Conservation (phyloP, 2,113 vertebrate species). For the Ptilorrhoa leucosticta region DNA sequence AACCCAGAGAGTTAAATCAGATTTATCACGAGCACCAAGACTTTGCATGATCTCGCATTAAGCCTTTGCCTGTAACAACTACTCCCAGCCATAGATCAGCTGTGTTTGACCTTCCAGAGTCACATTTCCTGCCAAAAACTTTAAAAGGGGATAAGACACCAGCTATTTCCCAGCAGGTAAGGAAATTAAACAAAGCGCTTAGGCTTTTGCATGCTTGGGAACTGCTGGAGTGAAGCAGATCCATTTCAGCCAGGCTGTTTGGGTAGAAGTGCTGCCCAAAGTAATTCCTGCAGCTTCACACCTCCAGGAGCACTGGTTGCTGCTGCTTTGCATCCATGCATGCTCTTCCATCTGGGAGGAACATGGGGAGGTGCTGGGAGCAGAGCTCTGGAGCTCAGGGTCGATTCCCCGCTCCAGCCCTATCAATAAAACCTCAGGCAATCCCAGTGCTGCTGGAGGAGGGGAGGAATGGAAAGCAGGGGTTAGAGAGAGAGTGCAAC, state of each 20-base stretch:
- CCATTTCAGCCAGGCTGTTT: background rate
- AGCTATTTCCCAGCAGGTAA: slow-evolving; percentile 25
- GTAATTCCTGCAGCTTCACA: background rate
- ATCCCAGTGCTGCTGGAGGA: background rate
- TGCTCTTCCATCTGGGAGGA: background rate
- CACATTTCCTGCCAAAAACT: slow-evolving; percentile 21
- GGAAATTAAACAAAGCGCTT: background rate
- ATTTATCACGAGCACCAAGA: background rate
- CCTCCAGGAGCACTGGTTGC: background rate
- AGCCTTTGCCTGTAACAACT: background rate
- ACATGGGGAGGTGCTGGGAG: background rate
- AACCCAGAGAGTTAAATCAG: background rate
- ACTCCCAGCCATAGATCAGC: background rate
- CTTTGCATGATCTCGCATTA: background rate
- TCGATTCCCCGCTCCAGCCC: background rate
- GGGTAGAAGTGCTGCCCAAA: background rate
- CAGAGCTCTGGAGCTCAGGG: background rate
- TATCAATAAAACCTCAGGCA: background rate
- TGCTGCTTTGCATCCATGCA: background rate
- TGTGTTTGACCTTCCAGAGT: slow-evolving; percentile 8
- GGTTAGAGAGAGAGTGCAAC: background rate
- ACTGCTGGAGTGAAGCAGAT: background rate
- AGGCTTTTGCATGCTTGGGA: background rate
- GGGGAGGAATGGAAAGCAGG: background rate
- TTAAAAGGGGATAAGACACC: background rate